Evolutionary conservation across 1,140 invertebrate species (phyloP).

Genomic region (Ips typographus): DNA sequence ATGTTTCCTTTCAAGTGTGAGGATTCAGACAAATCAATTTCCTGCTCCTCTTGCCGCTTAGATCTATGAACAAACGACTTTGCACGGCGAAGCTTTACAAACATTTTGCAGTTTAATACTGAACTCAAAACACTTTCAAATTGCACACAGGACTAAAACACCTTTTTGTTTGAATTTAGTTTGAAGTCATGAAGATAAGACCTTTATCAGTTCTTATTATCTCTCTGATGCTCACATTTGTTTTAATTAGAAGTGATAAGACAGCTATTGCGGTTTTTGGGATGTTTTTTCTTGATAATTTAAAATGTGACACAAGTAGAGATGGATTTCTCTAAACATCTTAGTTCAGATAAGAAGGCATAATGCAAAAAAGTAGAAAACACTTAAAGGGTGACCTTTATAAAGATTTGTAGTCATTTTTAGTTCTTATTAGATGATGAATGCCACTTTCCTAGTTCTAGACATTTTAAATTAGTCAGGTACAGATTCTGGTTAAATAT

Average conservation of each 20-base stretch:
- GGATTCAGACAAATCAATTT: conserved; percentile 27
- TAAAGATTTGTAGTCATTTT: no score
- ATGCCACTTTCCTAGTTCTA: no score
- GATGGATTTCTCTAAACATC: no score
- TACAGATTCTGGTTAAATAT: no score
- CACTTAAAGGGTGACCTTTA: no score
- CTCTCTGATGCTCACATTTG: not conserved
- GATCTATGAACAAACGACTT: conserved; percentile 31
- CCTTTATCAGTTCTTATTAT: conserved; percentile 22
- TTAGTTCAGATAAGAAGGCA: no score
- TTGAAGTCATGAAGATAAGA: conserved; percentile 16
- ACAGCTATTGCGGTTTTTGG: not conserved
- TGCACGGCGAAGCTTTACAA: conserved; percentile 49
- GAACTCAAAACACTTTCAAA: not conserved
- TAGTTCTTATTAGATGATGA: no score
- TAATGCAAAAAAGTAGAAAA: no score
- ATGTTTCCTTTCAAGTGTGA: conserved; percentile 29
- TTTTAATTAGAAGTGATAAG: conserved; percentile 4
- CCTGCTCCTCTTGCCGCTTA: conserved; percentile 1
- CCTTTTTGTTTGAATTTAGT: conserved; percentile 25
- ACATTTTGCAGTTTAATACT: conserved; percentile 22
- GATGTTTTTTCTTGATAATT: no score
- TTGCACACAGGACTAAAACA: not conserved
- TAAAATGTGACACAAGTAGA: no score
- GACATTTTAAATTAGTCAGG: no score